Evolutionary conservation across 1,140 invertebrate species (phyloP).

Genomic region (Capitella teleta): DNA sequence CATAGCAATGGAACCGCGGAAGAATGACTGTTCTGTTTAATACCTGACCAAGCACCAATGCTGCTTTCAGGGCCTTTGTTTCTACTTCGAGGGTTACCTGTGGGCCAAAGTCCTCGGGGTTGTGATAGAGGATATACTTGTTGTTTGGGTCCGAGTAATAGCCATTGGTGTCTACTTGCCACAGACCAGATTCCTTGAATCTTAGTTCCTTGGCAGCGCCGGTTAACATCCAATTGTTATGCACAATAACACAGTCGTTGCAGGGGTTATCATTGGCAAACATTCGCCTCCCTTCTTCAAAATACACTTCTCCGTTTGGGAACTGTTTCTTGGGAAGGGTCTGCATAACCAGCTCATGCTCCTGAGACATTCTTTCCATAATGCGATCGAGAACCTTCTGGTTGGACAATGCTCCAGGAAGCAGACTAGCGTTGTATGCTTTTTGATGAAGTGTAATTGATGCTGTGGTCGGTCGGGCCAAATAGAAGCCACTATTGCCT

Average conservation of each 20-base stretch:
- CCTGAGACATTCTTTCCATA: neutral
- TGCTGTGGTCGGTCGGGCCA: neutral
- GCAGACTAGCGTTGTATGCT: neutral
- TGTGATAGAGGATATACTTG: neutral
- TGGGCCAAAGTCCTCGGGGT: neutral
- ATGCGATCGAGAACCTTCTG: neutral
- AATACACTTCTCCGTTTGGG: neutral
- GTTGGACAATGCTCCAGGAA: neutral
- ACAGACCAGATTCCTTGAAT: slow-evolving; percentile 6
- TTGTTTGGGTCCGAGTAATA: slow-evolving; percentile 3
- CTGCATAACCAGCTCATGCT: neutral
- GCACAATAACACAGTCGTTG: neutral
- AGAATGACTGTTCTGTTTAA: neutral
- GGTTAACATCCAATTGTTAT: neutral
- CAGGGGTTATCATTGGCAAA: neutral
- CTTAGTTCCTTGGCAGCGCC: neutral
- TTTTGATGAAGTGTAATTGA: neutral
- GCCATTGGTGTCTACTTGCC: slow-evolving; percentile 5
- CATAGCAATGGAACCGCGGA: neutral
- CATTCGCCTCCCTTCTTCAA: neutral
- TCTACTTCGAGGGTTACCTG: neutral
- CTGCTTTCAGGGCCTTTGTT: neutral
- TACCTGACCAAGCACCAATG: neutral
- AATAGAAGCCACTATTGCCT: slow-evolving; percentile 3
- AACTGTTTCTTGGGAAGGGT: neutral